Evolutionary conservation across 2,797 vertebrate genomes (phyloP), one percentile per base, ranked within the genome.

Genomic region (Chelon labrosus): DNA sequence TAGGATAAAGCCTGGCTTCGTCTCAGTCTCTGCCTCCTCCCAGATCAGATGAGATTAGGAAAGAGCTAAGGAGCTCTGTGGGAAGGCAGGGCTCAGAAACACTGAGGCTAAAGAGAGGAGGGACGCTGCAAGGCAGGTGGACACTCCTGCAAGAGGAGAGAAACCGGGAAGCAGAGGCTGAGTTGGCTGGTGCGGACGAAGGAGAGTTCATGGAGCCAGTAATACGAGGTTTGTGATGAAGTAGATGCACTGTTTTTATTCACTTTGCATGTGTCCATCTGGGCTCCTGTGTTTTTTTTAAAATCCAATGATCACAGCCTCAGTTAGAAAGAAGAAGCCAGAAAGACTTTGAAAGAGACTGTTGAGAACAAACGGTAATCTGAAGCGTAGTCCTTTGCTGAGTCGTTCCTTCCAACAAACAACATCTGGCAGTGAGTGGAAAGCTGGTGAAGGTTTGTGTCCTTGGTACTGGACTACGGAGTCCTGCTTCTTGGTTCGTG

Each of bases 11-110:
- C 66, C 80, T 41, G 72, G 85, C 80, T 86, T 86, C 67, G 53
- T 77, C 85, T 85, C 84, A 62, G 84, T 79, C 84, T 77, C 83
- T 89, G 77, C 80, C 89, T 88, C 90, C 91, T 87, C 88, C 82
- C 84, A 84, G 90, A 88, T 90, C 88, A 82, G 85, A 88, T 89
- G 81, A 90, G 92, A 92, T 93, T 94, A 92, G 85, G 73, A 72
- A 63, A 73, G 77, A 58, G 79, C 73, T 89, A 80, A 89, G 85
- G 86, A 82, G 84, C 85, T 88, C 83, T 76, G 52, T 4, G 46
- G 62, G 65, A 74, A 74, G 75, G 79, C 77, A 69, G 80, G 72
- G 64, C 73, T 81, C 79, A 85, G 79, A 79, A 77, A 70, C 71
- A 54, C 74, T 22, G 65, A 78, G 82, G 88, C 73, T 74, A 83